Percentiles rank a stretch among this genome's conserved stretches.
phyloP scores from a whole-genome alignment of 1,140 invertebrate genomes.

The Paramacrobiotus metropolitanus region DNA sequence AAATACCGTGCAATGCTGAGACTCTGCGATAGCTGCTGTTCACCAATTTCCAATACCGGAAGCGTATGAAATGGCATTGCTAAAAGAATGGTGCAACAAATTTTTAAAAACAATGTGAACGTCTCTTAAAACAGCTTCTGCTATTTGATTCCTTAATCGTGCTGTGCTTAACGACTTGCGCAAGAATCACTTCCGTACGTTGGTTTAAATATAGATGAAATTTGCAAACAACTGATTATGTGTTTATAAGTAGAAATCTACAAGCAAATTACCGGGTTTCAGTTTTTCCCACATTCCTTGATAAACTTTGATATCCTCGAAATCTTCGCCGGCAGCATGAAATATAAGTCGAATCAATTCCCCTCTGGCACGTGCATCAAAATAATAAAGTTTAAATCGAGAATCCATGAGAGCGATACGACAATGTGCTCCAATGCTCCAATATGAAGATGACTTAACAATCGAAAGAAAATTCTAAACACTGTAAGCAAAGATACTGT shows the following conservation, averaged over 20 bases:
- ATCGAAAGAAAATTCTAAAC: no score
- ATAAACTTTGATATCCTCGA: neutral
- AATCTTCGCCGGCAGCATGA: neutral
- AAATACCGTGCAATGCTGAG: neutral
- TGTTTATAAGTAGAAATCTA: no score
- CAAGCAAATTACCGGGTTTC: slow-evolving; percentile 4
- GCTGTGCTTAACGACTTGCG: no score
- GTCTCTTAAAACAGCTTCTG: no score
- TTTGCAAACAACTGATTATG: no score
- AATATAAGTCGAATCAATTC: neutral
- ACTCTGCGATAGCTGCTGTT: neutral
- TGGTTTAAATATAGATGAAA: no score
- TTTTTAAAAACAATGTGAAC: neutral
- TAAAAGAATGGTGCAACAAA: neutral
- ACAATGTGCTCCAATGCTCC: no score
- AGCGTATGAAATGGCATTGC: neutral
- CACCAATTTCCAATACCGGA: neutral
- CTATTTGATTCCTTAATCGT: no score
- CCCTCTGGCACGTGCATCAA: neutral
- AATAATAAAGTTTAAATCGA: neutral
- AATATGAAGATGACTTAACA: no score
- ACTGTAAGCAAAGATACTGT: no score
- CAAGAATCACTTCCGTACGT: no score
- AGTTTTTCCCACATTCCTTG: neutral
- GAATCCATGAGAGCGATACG: no score